Percentiles rank a stretch among this genome's conserved stretches.
Conservation (phyloP, 2,888 invertebrate genomes). For the Pollenia labialis region DNA sequence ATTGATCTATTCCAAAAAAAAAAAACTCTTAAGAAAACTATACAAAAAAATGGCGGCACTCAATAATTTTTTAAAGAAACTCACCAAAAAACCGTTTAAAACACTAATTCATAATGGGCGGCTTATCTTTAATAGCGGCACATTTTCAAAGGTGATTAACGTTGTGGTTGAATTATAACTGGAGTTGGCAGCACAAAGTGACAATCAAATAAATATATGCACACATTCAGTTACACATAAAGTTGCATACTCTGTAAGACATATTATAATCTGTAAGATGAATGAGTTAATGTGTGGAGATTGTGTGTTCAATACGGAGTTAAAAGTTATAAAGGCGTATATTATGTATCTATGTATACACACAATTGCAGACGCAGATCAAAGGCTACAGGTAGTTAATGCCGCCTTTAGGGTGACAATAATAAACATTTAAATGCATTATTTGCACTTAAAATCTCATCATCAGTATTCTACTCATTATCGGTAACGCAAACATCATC, state of each 20-base stretch:
- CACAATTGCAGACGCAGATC: slow-evolving; percentile 46
- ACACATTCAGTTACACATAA: slow-evolving; percentile 3
- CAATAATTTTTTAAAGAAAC: slow-evolving; percentile 8
- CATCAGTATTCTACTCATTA: slow-evolving; percentile 51
- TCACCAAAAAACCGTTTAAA: slow-evolving; percentile 25
- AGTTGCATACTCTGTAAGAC: background rate
- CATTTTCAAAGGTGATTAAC: slow-evolving; percentile 70
- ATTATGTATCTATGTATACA: slow-evolving; percentile 3
- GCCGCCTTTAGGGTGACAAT: slow-evolving; percentile 68
- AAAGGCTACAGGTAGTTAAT: slow-evolving; percentile 54
- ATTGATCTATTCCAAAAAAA: slow-evolving; percentile 34
- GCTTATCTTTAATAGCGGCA: slow-evolving; percentile 54
- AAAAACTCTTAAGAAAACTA: background rate
- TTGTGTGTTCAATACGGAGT: slow-evolving; percentile 52
- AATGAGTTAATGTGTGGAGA: slow-evolving; percentile 9
- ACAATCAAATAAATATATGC: slow-evolving; percentile 46
- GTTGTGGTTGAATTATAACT: slow-evolving; percentile 70
- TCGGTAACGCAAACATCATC: slow-evolving; percentile 40
- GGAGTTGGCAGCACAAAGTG: slow-evolving; percentile 67
- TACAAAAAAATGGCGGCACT: slow-evolving; percentile 24
- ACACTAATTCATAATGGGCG: slow-evolving; percentile 22
- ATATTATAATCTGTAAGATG: background rate
- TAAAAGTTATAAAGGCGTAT: slow-evolving; percentile 58
- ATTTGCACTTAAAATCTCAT: slow-evolving; percentile 71
- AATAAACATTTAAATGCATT: slow-evolving; percentile 72